Conservation (phyloP, 2,113 vertebrate genomes). For the Athene cunicularia region DNA sequence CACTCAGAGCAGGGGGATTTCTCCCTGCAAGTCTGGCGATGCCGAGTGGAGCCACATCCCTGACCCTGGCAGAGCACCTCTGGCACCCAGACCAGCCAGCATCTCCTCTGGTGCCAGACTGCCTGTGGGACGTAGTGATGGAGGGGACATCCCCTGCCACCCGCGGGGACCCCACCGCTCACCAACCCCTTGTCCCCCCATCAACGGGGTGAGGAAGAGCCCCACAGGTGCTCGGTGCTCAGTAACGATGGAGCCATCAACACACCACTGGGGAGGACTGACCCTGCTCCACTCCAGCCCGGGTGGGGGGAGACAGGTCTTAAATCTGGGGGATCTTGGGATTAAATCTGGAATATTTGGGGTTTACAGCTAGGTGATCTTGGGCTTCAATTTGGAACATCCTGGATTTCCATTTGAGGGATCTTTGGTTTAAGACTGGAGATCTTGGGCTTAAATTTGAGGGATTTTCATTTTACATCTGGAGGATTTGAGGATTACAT, state of each 20-base stretch:
- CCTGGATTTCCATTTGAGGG: accelerated
- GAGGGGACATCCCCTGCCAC: neutral
- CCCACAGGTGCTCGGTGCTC: neutral
- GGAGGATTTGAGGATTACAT: neutral
- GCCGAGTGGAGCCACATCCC: neutral
- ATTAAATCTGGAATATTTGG: accelerated
- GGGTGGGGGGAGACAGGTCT: accelerated
- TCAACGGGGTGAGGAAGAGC: accelerated
- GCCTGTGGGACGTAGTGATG: neutral
- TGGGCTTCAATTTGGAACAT: neutral
- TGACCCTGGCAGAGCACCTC: neutral
- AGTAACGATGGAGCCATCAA: accelerated
- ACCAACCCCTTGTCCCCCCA: accelerated
- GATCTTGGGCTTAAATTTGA: neutral
- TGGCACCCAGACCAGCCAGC: accelerated
- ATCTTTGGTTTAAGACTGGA: accelerated
- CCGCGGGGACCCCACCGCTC: accelerated
- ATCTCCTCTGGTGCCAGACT: neutral
- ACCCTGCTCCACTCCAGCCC: neutral
- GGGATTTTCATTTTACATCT: neutral
- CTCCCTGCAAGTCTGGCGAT: neutral
- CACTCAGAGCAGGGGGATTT: neutral
- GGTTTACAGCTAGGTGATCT: neutral
- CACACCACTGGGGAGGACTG: neutral
- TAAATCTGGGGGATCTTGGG: neutral